Evolutionary conservation across 2,888 invertebrate species (phyloP), one percentile per base, ranked within the genome.

Genomic region (Julus scanicus): DNA sequence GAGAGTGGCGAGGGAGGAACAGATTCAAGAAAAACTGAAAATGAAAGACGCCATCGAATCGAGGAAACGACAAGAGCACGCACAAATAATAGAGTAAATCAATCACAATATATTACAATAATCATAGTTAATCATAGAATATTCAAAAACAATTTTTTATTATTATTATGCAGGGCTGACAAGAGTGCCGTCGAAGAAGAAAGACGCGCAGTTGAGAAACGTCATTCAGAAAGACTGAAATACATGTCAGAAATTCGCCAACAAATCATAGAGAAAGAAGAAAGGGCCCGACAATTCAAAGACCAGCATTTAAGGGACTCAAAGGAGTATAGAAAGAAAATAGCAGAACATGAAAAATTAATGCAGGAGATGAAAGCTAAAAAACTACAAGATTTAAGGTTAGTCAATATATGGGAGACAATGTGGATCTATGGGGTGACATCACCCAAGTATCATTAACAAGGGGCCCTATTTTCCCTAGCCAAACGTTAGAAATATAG

Each of bases 251-350:
- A 86, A 48, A 53, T 86, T 15, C 48, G 86, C 15, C 9, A n/a
- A 86, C 86, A 86, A 29, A 86, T 86, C n/a, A 40, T 49, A 20
- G 86, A 86, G 15, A 86, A 86, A 48, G 86, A 86, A 86, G 48
- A 49, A 48, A 15, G 20, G 49, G 8, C 37, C 37, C 48, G 49
- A 15, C 44, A 53, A 15, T 48, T 49, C 48, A 40, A 49, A 86
- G 86, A 86, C 8, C 44, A 86, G 17, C 86, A 48, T 49, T 48
- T 48, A 37, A 86, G 20, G 20, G 44, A 40, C 15, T 48, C 49
- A 17, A 37, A 86, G 48, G 48, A 48, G 53, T 37, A 53, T 15
- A 49, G 48, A 8, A 86, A 48, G 20, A 40, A 49, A 20, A 13
- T 37, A n/a, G 49, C 40, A 49, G 49, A 86, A 1, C 86, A 86